Conservation (phyloP, 1,140 invertebrate species). For the Drosophila nigromelanica region DNA sequence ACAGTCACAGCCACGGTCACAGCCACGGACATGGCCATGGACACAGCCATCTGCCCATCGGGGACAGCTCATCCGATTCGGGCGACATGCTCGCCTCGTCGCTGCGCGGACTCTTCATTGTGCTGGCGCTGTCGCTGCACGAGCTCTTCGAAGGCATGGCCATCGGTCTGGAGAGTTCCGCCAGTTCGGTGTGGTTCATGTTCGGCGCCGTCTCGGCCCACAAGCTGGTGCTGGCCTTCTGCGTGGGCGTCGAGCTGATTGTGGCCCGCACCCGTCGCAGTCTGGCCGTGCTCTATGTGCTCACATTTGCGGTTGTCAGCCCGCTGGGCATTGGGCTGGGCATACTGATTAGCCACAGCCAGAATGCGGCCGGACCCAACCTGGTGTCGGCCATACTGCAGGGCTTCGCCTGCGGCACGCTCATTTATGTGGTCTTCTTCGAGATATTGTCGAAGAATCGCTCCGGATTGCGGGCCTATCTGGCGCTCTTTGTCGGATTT, state of each 20-base stretch:
- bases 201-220: constrained; percentile 94
- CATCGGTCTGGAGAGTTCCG: constrained; percentile 90
- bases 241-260: constrained; percentile 91
- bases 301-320: constrained; percentile 91
- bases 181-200: constrained; percentile 91
- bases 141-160: constrained; percentile 96
- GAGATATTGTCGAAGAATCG: constrained; percentile 93
- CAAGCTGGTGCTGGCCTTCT: constrained; percentile 95
- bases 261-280: constrained; percentile 87
- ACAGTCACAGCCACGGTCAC: constrained; percentile 82
- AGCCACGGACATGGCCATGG: constrained; percentile 79
- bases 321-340: constrained; percentile 91
- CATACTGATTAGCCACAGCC: constrained; percentile 86
- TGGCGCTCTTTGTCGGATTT: constrained; percentile 90
- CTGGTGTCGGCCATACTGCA: constrained; percentile 89
- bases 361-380: constrained; percentile 85
- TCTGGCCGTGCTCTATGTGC: constrained; percentile 88
- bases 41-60: constrained; percentile 84
- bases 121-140: constrained; percentile 94
- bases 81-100: constrained; percentile 88
- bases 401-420: constrained; percentile 93
- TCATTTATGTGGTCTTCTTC: constrained; percentile 96
- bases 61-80: constrained; percentile 62
- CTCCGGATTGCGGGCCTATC: constrained; percentile 88
- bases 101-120: constrained; percentile 90